Evolutionary conservation across 2,888 invertebrate species (phyloP), one percentile per base, ranked within the genome.

Genomic region (Drosophila setosimentum): DNA sequence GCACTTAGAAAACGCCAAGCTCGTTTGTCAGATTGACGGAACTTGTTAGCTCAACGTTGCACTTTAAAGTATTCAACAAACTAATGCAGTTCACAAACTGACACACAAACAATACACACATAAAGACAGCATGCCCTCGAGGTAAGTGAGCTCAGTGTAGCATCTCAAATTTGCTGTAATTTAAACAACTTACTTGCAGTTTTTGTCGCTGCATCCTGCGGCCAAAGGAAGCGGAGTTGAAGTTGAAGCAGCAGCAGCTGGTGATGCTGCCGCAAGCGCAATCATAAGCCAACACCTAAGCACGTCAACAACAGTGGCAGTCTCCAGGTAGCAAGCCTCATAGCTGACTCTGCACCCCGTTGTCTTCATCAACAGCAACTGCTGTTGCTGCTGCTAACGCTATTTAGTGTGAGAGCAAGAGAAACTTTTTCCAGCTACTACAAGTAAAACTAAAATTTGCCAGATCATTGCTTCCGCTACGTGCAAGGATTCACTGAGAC

Each of bases 221-320:
- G 65, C 66, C 40, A 68, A 53, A 57, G 63, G 73, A 64, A 49
- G 73, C n/a, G 54, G 30, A 66, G n/a, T n/a, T n/a, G 60, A 64
- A 69, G 49, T 51, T 55, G 63, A 51, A 51, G 58, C 40, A 48
- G 58, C n/a, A 40, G 61, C 58, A 58, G 64, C 55, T 45, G 66
- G 21, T 42, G 51, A 51, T 62, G 80, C 78, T 82, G 86, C 83
- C 80, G 69, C 73, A 76, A 82, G 83, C 76, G 83, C 85, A 88
- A 86, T 86, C 85, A 86, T 86, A 86, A 86, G 89, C 85, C 83
- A 85, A 86, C 88, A 86, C 85, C 85, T 88, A 86, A 86, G 88
- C 85, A 86, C 88, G 85, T 88, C 88, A 88, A 88, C 85, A 86
- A 86, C 86, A 86, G 54, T 72, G 82, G 59, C 67, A 69, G 55